A percentile compares a stretch with the other conserved stretches of the same genome.
Conservation (phyloP, 1,140 invertebrate genomes). For the Megathymus violae region DNA sequence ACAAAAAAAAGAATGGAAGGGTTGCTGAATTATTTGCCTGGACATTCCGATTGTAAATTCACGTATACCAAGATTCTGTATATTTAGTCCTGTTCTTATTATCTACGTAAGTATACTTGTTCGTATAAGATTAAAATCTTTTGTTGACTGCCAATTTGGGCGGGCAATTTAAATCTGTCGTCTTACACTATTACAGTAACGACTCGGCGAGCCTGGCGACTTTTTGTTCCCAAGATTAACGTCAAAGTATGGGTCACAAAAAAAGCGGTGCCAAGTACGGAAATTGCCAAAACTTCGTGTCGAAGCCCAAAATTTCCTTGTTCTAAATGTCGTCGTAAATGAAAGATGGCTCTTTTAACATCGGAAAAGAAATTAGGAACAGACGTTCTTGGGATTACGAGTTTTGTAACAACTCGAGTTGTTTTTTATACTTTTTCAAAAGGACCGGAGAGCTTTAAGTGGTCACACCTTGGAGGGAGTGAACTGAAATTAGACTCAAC, state of each 20-base stretch:
- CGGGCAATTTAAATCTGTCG: conserved; percentile 71
- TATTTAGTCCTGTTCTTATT: too few species aligned
- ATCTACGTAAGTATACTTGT: background rate
- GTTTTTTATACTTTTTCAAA: conserved; percentile 49
- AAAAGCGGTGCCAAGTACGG: conserved; percentile 73
- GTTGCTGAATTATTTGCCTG: too few species aligned
- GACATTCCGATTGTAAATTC: too few species aligned
- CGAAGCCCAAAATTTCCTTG: conserved; percentile 77
- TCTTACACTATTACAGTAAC: conserved; percentile 68
- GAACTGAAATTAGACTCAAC: background rate
- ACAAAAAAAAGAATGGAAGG: too few species aligned
- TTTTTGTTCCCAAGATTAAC: conserved; percentile 81
- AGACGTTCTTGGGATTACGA: conserved; percentile 78
- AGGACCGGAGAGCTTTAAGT: conserved; percentile 34
- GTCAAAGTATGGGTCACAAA: conserved; percentile 76
- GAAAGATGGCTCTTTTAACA: conserved; percentile 81
- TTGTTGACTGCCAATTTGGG: conserved; percentile 53
- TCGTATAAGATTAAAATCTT: conserved; percentile 31
- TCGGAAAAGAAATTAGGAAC: conserved; percentile 80
- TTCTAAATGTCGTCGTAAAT: conserved; percentile 80
- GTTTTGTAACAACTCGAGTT: conserved; percentile 66
- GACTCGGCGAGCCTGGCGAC: conserved; percentile 60
- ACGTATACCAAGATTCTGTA: too few species aligned
- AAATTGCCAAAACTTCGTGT: conserved; percentile 81
- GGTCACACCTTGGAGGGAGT: conserved; percentile 29